Evolutionary conservation across 2,888 invertebrate species (phyloP).

Genomic region (Caenorhabditis wallacei): DNA sequence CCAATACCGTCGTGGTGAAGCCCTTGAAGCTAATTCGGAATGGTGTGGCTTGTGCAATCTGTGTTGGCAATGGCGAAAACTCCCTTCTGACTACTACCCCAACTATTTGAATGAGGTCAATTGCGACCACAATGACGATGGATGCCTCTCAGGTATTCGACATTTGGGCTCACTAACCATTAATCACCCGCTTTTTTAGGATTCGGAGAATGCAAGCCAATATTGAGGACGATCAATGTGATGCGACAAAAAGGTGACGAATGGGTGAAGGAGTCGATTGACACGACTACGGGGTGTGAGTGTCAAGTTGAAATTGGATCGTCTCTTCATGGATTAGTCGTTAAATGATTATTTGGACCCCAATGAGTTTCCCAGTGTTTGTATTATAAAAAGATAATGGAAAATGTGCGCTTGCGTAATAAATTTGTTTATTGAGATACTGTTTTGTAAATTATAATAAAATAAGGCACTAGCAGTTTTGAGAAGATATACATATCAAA

Average conservation of each 20-base stretch:
- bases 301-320: slow-evolving; percentile 72
- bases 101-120: slow-evolving; percentile 74
- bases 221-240: slow-evolving; percentile 65
- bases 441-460: background rate
- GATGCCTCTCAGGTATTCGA: slow-evolving; percentile 70
- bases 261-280: slow-evolving; percentile 69
- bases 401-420: slow-evolving; percentile 2
- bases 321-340: slow-evolving; percentile 62
- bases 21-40: slow-evolving; percentile 54
- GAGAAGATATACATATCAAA: slow-evolving; percentile 3
- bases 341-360: slow-evolving; percentile 55
- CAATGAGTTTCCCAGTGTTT: slow-evolving; percentile 22
- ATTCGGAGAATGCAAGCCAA: slow-evolving; percentile 71
- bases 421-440: background rate
- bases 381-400: slow-evolving; percentile 47
- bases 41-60: slow-evolving; percentile 71
- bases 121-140: slow-evolving; percentile 69
- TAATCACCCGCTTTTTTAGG: slow-evolving; percentile 63
- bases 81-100: slow-evolving; percentile 71
- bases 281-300: slow-evolving; percentile 70
- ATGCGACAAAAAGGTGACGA: slow-evolving; percentile 62
- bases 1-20: slow-evolving; percentile 69
- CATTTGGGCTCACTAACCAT: slow-evolving; percentile 26
- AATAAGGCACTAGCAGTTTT: slow-evolving; percentile 30
- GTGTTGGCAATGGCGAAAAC: slow-evolving; percentile 74